phyloP scores from a whole-genome alignment of 2,113 vertebrate species.

The Paralichthys olivaceus region DNA sequence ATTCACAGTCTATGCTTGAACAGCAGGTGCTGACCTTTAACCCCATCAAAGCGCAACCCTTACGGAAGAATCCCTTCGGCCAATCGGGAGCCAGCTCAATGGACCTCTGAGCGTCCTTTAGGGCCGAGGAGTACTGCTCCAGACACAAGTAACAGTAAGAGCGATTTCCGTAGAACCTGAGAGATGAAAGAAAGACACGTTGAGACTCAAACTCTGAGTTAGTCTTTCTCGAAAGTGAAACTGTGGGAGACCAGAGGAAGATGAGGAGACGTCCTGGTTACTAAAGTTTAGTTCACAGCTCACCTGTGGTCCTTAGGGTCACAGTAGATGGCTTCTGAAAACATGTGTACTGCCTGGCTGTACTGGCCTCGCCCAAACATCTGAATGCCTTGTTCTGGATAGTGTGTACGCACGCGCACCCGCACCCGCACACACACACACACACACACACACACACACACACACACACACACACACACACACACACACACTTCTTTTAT shows the following conservation, averaged over 20 bases:
- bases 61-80: slow-evolving; percentile 77
- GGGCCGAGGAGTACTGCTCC: slow-evolving; percentile 61
- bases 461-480: background rate
- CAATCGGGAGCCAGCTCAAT: slow-evolving; percentile 71
- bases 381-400: slow-evolving; percentile 73
- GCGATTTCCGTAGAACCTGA: slow-evolving; percentile 78
- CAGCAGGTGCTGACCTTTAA: slow-evolving; percentile 62
- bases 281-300: background rate
- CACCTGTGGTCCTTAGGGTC: slow-evolving; percentile 71
- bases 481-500: too few species aligned
- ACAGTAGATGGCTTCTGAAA: slow-evolving; percentile 65
- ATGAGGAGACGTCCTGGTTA: background rate
- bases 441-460: background rate
- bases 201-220: background rate
- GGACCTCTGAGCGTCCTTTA: slow-evolving; percentile 71
- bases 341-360: slow-evolving; percentile 66
- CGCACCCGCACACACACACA: background rate
- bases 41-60: slow-evolving; percentile 74
- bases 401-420: background rate
- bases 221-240: background rate
- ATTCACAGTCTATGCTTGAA: too few species aligned
- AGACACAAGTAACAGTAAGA: slow-evolving; percentile 73
- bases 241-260: background rate
- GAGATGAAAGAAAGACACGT: background rate
- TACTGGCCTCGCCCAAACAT: slow-evolving; percentile 59